These are phyloP conservation scores for Hyposoter didymator DNA, from an alignment of 2,888 invertebrate genomes.

Conservation along the genomic window DNA sequence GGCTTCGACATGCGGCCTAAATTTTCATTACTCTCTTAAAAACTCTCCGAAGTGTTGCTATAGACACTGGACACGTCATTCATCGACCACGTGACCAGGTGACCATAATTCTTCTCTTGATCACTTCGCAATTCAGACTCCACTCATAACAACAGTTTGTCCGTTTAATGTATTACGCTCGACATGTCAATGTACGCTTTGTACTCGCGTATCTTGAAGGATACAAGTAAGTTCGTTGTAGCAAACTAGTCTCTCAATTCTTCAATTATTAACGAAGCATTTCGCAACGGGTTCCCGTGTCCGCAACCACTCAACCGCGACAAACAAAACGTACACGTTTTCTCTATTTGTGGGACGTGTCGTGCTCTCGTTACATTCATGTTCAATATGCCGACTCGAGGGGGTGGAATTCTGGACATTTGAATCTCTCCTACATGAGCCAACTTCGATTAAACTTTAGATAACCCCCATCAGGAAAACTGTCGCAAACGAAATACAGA, in stretches of 20 bases:
- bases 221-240: constrained; percentile 8
- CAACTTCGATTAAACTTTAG: constrained; percentile 53
- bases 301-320: constrained; percentile 55
- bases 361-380: constrained; percentile 43
- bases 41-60: not conserved
- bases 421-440: constrained; percentile 59
- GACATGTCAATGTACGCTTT: not conserved
- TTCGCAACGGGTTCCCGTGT: constrained; percentile 58
- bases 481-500: constrained; percentile 10
- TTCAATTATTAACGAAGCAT: constrained; percentile 49
- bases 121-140: not conserved
- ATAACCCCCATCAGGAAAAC: constrained; percentile 36
- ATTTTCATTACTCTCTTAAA: not conserved
- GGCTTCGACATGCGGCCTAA: not conserved
- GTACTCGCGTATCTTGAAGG: not conserved
- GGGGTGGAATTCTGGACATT: constrained; percentile 51
- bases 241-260: constrained; percentile 46
- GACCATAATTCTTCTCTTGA: not conserved
- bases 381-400: not conserved
- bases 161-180: not conserved
- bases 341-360: constrained; percentile 20
- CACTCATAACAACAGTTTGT: not conserved
- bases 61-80: not conserved
- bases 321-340: constrained; percentile 50
- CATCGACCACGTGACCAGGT: not conserved